Percentiles rank a stretch among this genome's conserved stretches.
Evolutionary conservation across 35 echinoderm and acorn worm species (phyloP).

Genomic region (Apostichopus japonicus): DNA sequence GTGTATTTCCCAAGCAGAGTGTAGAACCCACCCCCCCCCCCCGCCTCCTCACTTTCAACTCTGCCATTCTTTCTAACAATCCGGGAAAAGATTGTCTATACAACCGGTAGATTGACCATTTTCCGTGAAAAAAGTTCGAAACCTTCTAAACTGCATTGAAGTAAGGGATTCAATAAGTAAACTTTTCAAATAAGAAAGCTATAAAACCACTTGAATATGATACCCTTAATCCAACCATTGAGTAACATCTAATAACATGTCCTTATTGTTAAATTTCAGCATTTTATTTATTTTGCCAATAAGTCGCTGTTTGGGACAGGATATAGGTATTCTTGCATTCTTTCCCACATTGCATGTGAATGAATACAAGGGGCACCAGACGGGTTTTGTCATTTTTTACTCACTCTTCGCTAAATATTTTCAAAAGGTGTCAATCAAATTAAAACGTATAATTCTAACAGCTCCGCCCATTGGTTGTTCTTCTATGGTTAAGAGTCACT

Average conservation of each 20-base stretch:
- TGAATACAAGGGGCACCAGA: not conserved
- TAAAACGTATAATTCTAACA: not conserved
- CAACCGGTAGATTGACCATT: too few species aligned
- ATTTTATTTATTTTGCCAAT: conserved; percentile 25
- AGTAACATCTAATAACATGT: not conserved
- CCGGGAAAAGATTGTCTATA: too few species aligned
- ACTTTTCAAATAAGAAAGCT: too few species aligned
- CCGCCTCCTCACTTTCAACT: too few species aligned
- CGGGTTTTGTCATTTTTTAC: conserved; percentile 21
- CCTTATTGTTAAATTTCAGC: not conserved
- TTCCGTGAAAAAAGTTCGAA: too few species aligned
- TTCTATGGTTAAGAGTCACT: not conserved
- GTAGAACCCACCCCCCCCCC: too few species aligned
- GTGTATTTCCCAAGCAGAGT: too few species aligned
- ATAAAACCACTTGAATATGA: not conserved
- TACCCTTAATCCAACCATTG: not conserved
- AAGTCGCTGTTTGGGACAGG: not conserved
- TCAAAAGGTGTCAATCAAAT: conserved; percentile 30
- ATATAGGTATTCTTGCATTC: not conserved
- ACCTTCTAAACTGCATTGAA: too few species aligned
- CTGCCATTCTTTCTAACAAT: too few species aligned
- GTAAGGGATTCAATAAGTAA: too few species aligned
- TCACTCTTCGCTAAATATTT: conserved; percentile 8
- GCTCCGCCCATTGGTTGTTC: conserved; percentile 36
- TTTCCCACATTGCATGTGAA: not conserved